Evolutionary conservation across 1,140 invertebrate genomes (phyloP), one percentile per base, ranked within the genome.

Genomic region (Psilanteris sp.): DNA sequence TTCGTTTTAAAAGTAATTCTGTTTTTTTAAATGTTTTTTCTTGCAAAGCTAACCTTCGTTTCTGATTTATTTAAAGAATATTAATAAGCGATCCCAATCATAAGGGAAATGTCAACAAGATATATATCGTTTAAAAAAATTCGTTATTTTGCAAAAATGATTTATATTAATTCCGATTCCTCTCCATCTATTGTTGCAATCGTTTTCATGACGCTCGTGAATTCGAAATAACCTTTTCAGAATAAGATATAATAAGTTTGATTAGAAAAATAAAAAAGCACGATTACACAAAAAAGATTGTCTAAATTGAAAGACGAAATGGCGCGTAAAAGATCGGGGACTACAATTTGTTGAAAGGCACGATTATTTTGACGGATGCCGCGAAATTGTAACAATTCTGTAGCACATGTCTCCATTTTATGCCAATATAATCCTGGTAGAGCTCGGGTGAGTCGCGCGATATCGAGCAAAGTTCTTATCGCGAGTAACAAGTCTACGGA

Each of bases 401-500:
- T 18, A 55, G 46, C 46, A 55, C 48, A 55, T 57, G 39, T 57
- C 68, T 64, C 26, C 16, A 15, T 72, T 72, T 72, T 54, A 64
- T 34, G 29, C 31, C 37, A 36, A 61, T 73, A 57, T 73, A 59
- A 50, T 66, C 44, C 29, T 44, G 41, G 9, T 34, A 29, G 39
- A 36, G 46, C 8, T 61, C 54, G 18, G 39, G 44, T 26, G 59
- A 36, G 22, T 55, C 36, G 41, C 41, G 39, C 50, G 15, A 32
- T 52, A 64, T 72, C 52, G 43, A 11, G 16, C 50, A 29, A 73
- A 73, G 59, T 66, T 73, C 70, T 73, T 73, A 73, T 64, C 70
- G 43, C 61, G 26, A 34, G 36, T 59, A 59, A 55, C 52, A 57
- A 74, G 52, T 73, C 59, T 59, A 43, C 43, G 8, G 59, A 43